These are phyloP conservation scores for Euphonia xanthogaster DNA, from an alignment of 2,797 vertebrate species.

Conservation along the genomic window DNA sequence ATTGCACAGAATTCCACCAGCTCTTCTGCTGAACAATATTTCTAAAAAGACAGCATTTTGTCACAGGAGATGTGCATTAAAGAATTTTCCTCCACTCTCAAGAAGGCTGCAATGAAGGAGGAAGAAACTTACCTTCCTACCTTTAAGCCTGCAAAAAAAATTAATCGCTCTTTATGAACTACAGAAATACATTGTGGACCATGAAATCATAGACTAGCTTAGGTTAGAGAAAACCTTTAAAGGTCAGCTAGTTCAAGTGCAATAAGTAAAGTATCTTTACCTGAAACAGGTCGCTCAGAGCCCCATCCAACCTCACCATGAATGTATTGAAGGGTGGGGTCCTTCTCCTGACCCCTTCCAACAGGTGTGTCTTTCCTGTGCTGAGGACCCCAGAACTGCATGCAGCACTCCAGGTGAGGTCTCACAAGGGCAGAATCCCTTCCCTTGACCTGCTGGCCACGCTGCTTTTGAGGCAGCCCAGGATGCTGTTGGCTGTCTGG, in stretches of 20 bases:
- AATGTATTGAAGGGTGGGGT: not conserved
- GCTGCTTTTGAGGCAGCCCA: not conserved
- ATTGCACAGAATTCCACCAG: not conserved
- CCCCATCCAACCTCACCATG: fast-evolving
- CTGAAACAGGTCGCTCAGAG: not conserved
- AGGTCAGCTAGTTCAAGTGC: not conserved
- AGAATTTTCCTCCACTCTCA: not conserved
- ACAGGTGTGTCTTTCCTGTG: not conserved
- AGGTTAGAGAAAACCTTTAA: not conserved
- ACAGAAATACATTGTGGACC: not conserved
- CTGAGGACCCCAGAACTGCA: not conserved
- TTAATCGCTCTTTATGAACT: not conserved
- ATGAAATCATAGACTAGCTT: not conserved
- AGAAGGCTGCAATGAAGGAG: not conserved
- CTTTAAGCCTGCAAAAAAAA: not conserved
- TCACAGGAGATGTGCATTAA: not conserved
- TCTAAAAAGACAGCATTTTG: not conserved
- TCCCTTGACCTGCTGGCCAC: not conserved
- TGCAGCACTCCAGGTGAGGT: not conserved
- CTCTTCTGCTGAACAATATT: not conserved
- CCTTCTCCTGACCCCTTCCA: not conserved
- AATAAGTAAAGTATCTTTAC: not conserved
- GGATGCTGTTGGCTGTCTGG: not conserved
- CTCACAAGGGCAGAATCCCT: not conserved
- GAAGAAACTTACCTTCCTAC: not conserved